Evolutionary conservation across 2,113 vertebrate genomes (phyloP).

Genomic region (Jacana jacana): DNA sequence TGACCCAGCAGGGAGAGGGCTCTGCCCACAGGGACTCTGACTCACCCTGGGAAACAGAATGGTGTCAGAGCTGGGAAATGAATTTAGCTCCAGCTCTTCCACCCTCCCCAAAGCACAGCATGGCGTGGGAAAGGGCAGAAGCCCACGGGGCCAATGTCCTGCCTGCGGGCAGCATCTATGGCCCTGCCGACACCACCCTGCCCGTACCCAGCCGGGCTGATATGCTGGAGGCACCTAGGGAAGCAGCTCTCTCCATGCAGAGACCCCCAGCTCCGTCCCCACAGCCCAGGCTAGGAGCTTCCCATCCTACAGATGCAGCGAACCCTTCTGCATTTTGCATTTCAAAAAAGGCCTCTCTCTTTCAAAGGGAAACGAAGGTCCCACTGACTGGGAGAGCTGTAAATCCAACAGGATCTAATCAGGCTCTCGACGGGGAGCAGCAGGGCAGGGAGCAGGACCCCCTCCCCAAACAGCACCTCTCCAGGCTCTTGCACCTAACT

Average conservation of each 20-base stretch:
- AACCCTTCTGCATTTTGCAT: slow-evolving; percentile 3
- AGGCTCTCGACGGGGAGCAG: slow-evolving; percentile 16
- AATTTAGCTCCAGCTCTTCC: not conserved
- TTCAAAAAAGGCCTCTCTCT: slow-evolving; percentile 11
- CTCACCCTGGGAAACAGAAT: slow-evolving; percentile 28
- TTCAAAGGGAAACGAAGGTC: slow-evolving; percentile 9
- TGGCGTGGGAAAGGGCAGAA: slow-evolving; percentile 50
- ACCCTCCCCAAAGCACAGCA: not conserved
- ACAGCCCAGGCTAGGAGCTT: not conserved
- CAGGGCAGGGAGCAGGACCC: not conserved
- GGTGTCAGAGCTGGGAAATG: slow-evolving; percentile 20
- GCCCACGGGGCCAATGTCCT: not conserved
- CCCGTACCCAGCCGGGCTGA: accelerated
- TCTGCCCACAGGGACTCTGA: not conserved
- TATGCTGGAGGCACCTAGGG: accelerated
- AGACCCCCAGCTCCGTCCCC: not conserved
- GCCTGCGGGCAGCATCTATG: not conserved
- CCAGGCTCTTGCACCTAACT: not conserved
- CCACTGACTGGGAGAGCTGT: not conserved
- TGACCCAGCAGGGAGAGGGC: not conserved
- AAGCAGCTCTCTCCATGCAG: not conserved
- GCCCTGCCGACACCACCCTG: not conserved
- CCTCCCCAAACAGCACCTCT: not conserved
- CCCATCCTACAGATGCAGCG: not conserved
- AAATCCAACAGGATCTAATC: slow-evolving; percentile 20